Conservation (phyloP, 2,797 vertebrate genomes). For the Falco rusticolus region DNA sequence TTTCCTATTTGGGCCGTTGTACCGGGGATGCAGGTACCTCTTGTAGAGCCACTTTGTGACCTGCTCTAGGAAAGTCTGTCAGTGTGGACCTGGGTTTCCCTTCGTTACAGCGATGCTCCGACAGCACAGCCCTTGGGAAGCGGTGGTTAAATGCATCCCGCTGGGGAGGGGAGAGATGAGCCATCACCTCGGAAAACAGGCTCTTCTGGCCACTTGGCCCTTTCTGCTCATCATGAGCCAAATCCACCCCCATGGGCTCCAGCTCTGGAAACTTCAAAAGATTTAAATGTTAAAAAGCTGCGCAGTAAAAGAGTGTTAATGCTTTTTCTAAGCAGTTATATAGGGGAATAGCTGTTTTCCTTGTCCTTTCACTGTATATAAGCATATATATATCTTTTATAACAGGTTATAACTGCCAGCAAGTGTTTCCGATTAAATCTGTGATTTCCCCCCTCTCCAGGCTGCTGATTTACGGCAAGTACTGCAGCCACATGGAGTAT, state of each 20-base stretch:
- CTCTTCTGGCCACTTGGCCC: not conserved
- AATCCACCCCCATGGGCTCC: not conserved
- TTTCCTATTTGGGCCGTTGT: not conserved
- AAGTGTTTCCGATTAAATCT: constrained; percentile 44
- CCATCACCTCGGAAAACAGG: accelerated
- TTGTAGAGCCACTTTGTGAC: not conserved
- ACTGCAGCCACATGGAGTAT: constrained; percentile 97
- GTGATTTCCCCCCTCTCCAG: constrained; percentile 69
- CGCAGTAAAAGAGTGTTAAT: not conserved
- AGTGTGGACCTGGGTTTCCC: not conserved
- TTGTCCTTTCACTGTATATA: not conserved
- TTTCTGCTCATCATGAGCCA: not conserved
- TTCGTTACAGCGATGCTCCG: accelerated
- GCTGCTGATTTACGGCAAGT: constrained; percentile 96
- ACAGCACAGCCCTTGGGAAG: not conserved
- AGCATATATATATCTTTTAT: not conserved
- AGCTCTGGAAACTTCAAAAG: not conserved
- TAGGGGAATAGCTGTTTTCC: not conserved
- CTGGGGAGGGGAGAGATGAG: not conserved
- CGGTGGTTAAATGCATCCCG: not conserved
- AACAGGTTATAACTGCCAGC: not conserved
- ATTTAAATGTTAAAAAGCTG: not conserved
- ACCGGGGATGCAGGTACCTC: accelerated
- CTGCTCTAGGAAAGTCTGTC: not conserved
- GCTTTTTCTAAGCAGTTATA: not conserved